Percentiles rank a stretch among this genome's conserved stretches.
Evolutionary conservation across 2,113 vertebrate genomes (phyloP).

Genomic region (Psammodynastes pulverulentus): DNA sequence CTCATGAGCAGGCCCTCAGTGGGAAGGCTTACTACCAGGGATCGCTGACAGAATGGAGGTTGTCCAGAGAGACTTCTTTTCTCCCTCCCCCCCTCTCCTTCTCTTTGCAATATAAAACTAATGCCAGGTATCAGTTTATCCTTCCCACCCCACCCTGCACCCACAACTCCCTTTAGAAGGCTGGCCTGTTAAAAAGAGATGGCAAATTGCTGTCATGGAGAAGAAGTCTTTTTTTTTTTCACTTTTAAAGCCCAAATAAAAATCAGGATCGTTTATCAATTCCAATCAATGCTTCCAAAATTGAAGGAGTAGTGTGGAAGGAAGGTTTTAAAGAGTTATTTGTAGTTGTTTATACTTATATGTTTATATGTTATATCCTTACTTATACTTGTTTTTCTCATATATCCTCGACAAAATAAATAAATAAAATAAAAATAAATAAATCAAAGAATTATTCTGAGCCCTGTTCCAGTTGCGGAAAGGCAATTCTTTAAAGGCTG

Average conservation of each 20-base stretch:
- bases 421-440: no score
- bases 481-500: background rate
- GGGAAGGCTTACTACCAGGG: background rate
- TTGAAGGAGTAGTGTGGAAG: background rate
- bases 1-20: background rate
- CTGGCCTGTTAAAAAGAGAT: slow-evolving; percentile 1
- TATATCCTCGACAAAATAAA: no score
- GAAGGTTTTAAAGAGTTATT: background rate
- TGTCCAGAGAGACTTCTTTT: background rate
- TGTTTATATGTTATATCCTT: no score
- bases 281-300: background rate
- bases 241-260: background rate
- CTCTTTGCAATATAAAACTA: background rate
- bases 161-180: background rate
- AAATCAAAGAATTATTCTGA: background rate
- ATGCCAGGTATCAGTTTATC: background rate
- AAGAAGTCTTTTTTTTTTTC: background rate
- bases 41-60: background rate
- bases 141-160: background rate
- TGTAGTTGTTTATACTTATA: no score
- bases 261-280: background rate
- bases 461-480: background rate
- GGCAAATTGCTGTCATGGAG: background rate
- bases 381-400: no score
- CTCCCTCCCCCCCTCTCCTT: background rate